Conservation (phyloP, 2,888 invertebrate genomes). For the Sphinx pinastri region DNA sequence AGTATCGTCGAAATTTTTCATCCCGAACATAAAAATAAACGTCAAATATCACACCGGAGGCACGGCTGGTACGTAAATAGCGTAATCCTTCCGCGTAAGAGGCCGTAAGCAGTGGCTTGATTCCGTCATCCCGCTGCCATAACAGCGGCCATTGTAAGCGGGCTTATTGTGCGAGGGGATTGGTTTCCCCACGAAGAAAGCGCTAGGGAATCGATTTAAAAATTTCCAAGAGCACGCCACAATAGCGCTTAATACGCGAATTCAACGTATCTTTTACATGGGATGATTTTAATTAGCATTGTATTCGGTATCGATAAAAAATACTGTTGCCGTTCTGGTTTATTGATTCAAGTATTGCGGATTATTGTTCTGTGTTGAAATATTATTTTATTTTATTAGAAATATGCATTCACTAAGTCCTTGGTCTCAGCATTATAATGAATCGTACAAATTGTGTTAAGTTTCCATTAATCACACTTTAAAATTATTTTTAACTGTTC, state of each 20-base stretch:
- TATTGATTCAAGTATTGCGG: background rate
- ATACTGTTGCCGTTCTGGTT: background rate
- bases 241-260: constrained; percentile 72
- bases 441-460: no score
- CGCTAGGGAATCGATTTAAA: constrained; percentile 79
- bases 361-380: no score
- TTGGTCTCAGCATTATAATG: no score
- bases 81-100: constrained; percentile 68
- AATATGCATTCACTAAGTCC: no score
- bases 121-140: constrained; percentile 66
- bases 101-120: constrained; percentile 63
- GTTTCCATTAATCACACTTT: no score
- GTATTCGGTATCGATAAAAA: constrained; percentile 20
- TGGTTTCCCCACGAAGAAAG: constrained; percentile 75
- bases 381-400: no score
- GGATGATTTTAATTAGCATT: constrained; percentile 52
- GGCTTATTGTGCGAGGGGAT: constrained; percentile 76
- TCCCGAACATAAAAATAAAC: constrained; percentile 31
- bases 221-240: constrained; percentile 74
- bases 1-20: constrained; percentile 21
- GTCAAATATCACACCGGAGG: constrained; percentile 30
- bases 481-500: no score
- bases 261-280: constrained; percentile 60
- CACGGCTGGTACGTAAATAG: constrained; percentile 59
- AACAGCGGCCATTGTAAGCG: constrained; percentile 71